Percentiles rank a stretch among this genome's conserved stretches.
Evolutionary conservation across 2,888 invertebrate species (phyloP).

Genomic region (Pyrgus malvae): DNA sequence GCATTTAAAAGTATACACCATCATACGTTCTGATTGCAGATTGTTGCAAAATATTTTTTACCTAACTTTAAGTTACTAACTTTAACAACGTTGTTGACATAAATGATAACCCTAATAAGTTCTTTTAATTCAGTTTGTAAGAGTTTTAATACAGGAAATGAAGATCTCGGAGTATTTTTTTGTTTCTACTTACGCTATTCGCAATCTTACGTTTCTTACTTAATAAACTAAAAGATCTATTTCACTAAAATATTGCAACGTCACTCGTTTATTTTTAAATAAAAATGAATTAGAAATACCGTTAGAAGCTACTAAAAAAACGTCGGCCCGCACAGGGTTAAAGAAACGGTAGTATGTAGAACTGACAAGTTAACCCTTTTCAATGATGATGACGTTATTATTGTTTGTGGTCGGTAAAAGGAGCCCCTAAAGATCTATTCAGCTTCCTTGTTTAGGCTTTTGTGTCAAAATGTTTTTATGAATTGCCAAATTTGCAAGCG

Average conservation of each 20-base stretch:
- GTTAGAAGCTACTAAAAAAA: conserved; percentile 6
- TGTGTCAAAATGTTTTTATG: conserved; percentile 53
- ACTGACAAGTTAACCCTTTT: conserved; percentile 30
- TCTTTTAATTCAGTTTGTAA: too few species aligned
- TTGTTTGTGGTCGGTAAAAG: conserved; percentile 27
- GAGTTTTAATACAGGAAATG: too few species aligned
- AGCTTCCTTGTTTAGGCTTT: conserved; percentile 39
- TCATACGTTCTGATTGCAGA: too few species aligned
- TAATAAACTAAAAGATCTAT: too few species aligned
- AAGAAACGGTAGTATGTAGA: conserved; percentile 32
- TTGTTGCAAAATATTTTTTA: too few species aligned
- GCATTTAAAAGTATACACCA: too few species aligned
- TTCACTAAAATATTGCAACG: conserved; percentile 6
- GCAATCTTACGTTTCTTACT: too few species aligned
- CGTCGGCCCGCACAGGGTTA: conserved; percentile 26
- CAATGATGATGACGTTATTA: conserved; percentile 30
- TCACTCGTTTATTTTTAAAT: conserved; percentile 2
- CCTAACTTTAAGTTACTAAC: too few species aligned
- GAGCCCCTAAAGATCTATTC: conserved; percentile 48
- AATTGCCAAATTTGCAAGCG: conserved; percentile 49
- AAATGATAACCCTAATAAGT: too few species aligned
- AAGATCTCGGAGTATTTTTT: too few species aligned
- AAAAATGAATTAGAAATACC: not conserved
- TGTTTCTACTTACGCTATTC: too few species aligned
- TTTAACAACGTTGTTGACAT: too few species aligned